Evolutionary conservation across 1,140 invertebrate genomes (phyloP), one percentile per base, ranked within the genome.

Genomic region (Babylonia areolata): DNA sequence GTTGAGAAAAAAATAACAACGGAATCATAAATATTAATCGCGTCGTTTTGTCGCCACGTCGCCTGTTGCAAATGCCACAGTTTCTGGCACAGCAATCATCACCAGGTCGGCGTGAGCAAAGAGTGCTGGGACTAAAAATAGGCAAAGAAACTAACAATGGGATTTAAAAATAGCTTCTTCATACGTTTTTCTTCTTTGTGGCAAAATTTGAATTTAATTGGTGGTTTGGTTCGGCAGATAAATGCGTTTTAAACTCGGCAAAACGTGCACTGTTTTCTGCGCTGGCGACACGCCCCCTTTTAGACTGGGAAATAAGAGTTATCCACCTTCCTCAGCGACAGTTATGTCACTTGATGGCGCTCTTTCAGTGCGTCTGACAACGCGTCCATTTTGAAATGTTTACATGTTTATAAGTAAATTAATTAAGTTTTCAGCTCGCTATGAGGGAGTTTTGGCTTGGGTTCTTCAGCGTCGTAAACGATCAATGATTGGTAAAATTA

Each of bases 11-110:
- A 82, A 85, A 87, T 87, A 90, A 88, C 81, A 89, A 37, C 35
- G 84, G 86, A 88, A 88, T 87, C 78, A 90, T 88, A 88, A 87
- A 90, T 90, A 90, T 88, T 87, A 88, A 90, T 90, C 86, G 87
- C 87, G 87, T 81, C 80, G 39, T 81, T 84, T 83, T 85, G 81
- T 86, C 75, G 28, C 35, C 3, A 35, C 17, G 37, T 40, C 28
- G 78, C 78, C 40, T 20, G 33, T n/a, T 40, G 12, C 39, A 80
- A 35, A 58, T 12, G 42, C 78, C 28, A 6, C 28, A 80, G 40
- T 35, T 20, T 42, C 5, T 12, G 28, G 35, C 31, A 33, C 11
- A 33, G 35, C 31, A 15, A 11, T 73, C 33, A 77, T 37, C 37
- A 15, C 9, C 33, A 17, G 37, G 75, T 54, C 28, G 78, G 78